A percentile compares a stretch with the other conserved stretches of the same genome.
Evolutionary conservation across 2,113 vertebrate genomes (phyloP).

Genomic region (Paedocypris sp.): DNA sequence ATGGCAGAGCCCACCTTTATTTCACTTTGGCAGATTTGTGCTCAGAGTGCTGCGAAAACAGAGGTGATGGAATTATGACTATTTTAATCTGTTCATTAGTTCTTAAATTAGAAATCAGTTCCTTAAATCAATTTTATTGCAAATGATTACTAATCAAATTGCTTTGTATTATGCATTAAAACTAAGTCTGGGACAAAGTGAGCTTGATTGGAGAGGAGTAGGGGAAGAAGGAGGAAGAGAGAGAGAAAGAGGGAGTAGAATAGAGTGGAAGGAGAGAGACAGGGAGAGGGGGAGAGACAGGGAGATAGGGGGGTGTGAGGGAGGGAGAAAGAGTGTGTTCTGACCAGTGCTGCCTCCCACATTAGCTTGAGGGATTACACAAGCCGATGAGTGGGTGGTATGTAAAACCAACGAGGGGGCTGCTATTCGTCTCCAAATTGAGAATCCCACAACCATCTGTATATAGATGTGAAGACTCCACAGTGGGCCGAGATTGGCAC

Average conservation of each 20-base stretch:
- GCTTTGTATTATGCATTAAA: too few relatives aligned
- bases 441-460: constrained; percentile 5
- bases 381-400: constrained; percentile 21
- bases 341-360: constrained; percentile 14
- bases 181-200: too few relatives aligned
- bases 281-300: neutral
- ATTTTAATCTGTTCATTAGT: too few relatives aligned
- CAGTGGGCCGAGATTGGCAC: neutral
- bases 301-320: neutral
- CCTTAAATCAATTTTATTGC: too few relatives aligned
- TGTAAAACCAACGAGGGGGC: constrained; percentile 19
- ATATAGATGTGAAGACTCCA: neutral
- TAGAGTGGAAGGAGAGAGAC: too few relatives aligned
- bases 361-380: constrained; percentile 24
- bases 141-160: too few relatives aligned
- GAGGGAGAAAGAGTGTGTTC: neutral
- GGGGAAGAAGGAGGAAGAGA: too few relatives aligned
- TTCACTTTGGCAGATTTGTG: neutral
- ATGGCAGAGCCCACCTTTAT: neutral
- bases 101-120: too few relatives aligned
- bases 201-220: too few relatives aligned
- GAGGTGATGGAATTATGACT: constrained; percentile 7
- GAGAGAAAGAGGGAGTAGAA: too few relatives aligned
- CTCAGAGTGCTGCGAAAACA: constrained; percentile 3
- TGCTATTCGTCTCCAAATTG: constrained; percentile 5